These are phyloP conservation scores for Gavialis gangeticus DNA, from an alignment of 2,113 vertebrate species.

Conservation along the genomic window DNA sequence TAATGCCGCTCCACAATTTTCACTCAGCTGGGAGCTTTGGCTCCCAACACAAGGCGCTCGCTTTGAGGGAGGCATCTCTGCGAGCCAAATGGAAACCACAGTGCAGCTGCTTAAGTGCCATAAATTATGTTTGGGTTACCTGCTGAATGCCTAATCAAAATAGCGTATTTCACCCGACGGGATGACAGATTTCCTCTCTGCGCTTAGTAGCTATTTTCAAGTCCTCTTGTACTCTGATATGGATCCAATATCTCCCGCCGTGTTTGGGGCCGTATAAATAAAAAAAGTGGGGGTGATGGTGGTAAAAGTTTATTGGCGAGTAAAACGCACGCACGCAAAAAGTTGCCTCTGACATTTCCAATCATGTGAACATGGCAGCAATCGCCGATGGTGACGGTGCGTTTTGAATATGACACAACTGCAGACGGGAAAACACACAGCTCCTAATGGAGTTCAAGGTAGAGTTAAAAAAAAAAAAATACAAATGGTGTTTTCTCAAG, in stretches of 20 bases:
- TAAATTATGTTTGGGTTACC: neutral
- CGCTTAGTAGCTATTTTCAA: slow-evolving; percentile 46
- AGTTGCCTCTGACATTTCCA: neutral
- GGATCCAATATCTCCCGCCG: slow-evolving; percentile 50
- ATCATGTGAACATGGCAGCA: neutral
- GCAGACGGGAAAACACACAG: rapidly evolving
- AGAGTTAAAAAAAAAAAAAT: no score
- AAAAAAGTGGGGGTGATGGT: slow-evolving; percentile 50
- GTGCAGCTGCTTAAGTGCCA: neutral
- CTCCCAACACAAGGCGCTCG: rapidly evolving
- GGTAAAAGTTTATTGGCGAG: slow-evolving; percentile 25
- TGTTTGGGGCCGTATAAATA: slow-evolving; percentile 50
- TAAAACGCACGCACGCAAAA: neutral
- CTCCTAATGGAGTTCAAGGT: no score
- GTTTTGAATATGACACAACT: rapidly evolving
- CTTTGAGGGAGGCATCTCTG: neutral
- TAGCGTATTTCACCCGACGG: neutral
- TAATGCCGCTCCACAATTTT: neutral
- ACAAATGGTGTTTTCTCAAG: neutral
- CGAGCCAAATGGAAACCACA: rapidly evolving
- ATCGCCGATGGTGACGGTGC: rapidly evolving
- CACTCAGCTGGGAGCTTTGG: rapidly evolving
- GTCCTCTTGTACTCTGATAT: slow-evolving; percentile 26
- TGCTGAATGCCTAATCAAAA: slow-evolving; percentile 27
- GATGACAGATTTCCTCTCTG: slow-evolving; percentile 31